Evolutionary conservation across 2,888 invertebrate genomes (phyloP).

Genomic region (Lepidonotus clava): DNA sequence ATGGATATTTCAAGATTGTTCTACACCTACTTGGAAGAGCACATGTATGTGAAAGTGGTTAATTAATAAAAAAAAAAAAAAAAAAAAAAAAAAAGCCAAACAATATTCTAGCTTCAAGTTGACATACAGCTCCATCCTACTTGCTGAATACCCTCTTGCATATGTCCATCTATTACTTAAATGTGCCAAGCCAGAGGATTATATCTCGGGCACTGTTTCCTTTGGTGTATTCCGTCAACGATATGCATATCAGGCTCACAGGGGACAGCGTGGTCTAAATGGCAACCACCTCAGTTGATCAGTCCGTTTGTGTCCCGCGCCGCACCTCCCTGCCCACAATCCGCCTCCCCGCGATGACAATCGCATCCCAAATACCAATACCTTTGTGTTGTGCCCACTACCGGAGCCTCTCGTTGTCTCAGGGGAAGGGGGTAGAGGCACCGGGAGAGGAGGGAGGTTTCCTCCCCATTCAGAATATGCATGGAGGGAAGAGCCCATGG

Average conservation of each 20-base stretch:
- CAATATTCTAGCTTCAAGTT: no score
- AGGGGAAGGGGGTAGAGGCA: background rate
- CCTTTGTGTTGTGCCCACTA: background rate
- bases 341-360: background rate
- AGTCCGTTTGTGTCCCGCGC: background rate
- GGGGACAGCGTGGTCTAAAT: background rate
- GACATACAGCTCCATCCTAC: no score
- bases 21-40: no score
- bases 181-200: no score
- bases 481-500: background rate
- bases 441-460: background rate
- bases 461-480: slow-evolving; percentile 41
- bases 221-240: no score
- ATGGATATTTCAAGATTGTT: no score
- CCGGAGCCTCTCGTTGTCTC: background rate
- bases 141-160: no score
- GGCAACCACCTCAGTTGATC: background rate
- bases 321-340: background rate
- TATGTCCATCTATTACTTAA: no score
- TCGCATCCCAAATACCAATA: background rate
- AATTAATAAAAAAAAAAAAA: no score
- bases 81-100: no score
- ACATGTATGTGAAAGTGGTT: no score
- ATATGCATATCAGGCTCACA: background rate
- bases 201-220: no score